phyloP scores from a whole-genome alignment of 2,113 vertebrate genomes.

The Vireo altiloquus region DNA sequence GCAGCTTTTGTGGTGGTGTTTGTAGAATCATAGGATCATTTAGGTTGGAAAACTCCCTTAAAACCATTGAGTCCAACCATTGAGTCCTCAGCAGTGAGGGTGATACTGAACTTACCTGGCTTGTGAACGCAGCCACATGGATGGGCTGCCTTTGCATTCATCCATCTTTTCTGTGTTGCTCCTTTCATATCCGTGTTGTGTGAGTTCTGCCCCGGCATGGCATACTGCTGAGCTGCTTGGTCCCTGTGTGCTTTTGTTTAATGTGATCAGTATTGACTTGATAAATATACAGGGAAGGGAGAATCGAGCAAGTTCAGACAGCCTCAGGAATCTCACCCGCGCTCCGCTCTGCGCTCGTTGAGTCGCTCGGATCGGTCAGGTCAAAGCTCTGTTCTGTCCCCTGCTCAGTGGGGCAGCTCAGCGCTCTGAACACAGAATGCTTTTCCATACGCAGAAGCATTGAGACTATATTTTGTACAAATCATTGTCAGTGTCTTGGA shows the following conservation, averaged over 20 bases:
- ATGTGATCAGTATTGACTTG: neutral
- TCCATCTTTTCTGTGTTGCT: accelerated
- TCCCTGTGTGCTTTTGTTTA: accelerated
- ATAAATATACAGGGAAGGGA: neutral
- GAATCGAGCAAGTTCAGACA: neutral
- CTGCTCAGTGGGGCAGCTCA: neutral
- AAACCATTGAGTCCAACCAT: accelerated
- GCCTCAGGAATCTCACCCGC: accelerated
- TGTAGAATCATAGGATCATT: neutral
- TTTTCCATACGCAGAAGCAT: neutral
- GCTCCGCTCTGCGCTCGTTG: accelerated
- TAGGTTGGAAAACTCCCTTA: neutral
- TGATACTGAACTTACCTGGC: neutral
- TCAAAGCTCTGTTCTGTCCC: neutral
- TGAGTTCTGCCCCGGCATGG: neutral
- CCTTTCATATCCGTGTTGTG: neutral
- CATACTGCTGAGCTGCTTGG: neutral
- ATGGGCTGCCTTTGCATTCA: neutral
- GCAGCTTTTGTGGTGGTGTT: neutral
- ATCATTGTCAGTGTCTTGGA: neutral
- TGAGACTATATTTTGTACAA: neutral
- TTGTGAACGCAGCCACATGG: accelerated
- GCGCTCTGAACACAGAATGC: neutral
- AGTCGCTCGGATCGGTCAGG: accelerated
- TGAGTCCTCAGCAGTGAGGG: neutral